These are phyloP conservation scores for Theonella swinhoei DNA, from an alignment of 37 sponge, comb jelly and placozoan species.

Conservation along the genomic window DNA sequence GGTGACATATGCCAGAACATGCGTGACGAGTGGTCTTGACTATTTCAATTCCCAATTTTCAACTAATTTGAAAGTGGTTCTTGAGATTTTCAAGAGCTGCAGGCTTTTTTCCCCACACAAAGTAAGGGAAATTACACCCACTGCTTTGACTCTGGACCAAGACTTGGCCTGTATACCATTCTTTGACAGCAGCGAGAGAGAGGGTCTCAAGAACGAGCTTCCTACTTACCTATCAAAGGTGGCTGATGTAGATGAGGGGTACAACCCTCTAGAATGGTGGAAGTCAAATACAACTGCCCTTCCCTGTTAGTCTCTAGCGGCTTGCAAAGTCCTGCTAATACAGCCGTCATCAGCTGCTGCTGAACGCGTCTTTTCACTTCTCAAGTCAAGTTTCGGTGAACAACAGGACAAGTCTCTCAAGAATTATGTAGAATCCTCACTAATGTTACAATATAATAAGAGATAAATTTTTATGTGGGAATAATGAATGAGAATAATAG, in stretches of 20 bases:
- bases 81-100: slow-evolving; percentile 22
- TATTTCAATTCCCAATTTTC: neutral
- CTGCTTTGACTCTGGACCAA: slow-evolving; percentile 8
- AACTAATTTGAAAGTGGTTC: neutral
- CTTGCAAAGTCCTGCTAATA: slow-evolving; percentile 7
- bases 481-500: no score
- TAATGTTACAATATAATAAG: slow-evolving; percentile 42
- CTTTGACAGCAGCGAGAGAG: neutral
- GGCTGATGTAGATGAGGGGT: neutral
- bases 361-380: slow-evolving; percentile 15
- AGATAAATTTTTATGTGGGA: no score
- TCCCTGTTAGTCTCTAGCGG: slow-evolving; percentile 5
- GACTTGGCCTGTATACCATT: neutral
- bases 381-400: slow-evolving; percentile 5
- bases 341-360: slow-evolving; percentile 37
- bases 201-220: slow-evolving; percentile 21
- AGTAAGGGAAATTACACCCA: neutral
- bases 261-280: slow-evolving; percentile 42
- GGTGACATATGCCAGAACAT: slow-evolving; percentile 11
- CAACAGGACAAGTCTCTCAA: slow-evolving; percentile 23
- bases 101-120: slow-evolving; percentile 30
- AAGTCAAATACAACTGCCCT: slow-evolving; percentile 20
- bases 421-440: slow-evolving; percentile 32
- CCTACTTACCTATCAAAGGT: slow-evolving; percentile 27
- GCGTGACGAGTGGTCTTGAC: slow-evolving; percentile 15